Base-by-base conservation (phyloP, 2,797 vertebrate species). In the Coluber constrictor region DNA sequence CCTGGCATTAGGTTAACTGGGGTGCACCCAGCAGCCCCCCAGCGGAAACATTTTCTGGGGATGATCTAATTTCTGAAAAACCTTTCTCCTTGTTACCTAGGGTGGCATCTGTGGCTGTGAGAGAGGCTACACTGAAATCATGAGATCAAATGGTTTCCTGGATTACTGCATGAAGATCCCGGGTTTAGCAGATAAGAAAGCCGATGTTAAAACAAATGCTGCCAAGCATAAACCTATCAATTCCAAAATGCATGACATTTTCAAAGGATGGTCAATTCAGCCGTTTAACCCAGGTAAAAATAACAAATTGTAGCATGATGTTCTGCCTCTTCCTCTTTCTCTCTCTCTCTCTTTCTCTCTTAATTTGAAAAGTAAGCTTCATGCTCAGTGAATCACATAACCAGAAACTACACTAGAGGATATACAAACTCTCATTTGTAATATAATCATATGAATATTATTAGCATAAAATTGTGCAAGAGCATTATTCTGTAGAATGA, bases 91-190 rank as follows among this genome's bases (percentile, higher is more conserved):
- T 95, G 15, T 96, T 54, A 66, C 94, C 7, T 97, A 99, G 99
- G 98, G 98, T 25, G 99, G 99, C 63, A 98, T 99, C 96, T 99
- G 99, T 91, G 98, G 99, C 89, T 99, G 99, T 96, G 99, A 99
- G 97, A 98, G 96, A 93, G 99, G 99, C 93, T 99, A 99, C 94
- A 99, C 98, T 0, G 99, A 99, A 97, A 99, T 99, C 96, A 99
- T 99, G 99, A 99, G 98, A 97, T 98, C 98, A 59, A 98, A 99
- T 87, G 99, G 99, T 66, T 97, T 99, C 95, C 97, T 99, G 97
- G 99, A 99, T 98, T 99, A 99, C 97, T 99, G 99, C 97, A 98
- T 99, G 97, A 99, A 99, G 97, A 98, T 99, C 47, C 99, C 99
- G 0, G 98, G 98, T 94, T 97, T 97, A 29, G 98, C 99, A 97